Base-by-base conservation (phyloP, 2,888 invertebrate genomes). In the Drosophila algonquin region DNA sequence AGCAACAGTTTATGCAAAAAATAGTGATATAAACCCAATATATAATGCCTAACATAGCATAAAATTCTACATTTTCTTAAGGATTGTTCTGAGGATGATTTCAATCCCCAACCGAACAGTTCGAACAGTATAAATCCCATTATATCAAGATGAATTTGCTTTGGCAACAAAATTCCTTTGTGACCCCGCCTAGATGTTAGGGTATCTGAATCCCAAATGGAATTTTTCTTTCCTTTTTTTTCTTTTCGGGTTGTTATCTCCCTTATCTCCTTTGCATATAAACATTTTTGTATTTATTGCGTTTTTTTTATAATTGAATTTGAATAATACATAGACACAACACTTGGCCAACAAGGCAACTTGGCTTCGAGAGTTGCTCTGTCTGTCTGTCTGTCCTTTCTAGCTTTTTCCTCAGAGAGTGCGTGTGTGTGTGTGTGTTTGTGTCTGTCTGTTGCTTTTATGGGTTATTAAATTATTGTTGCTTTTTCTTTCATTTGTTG, bases 251-350 rank as follows among this genome's bases (percentile, higher is more conserved):
- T 14, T 12, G 35, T 35, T 61, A 71, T 62, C 21, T 59, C 21
- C 55, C 35, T 52, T 50, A 51, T 51, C 50, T 45, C 60, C 32
- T 47, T 53, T 52, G 57, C 56, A 62, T 65, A 67, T 65, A 67
- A 51, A 63, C 69, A 63, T 68, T 52, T 76, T 76, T 76, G 82
- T 82, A 85, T 83, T 85, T 85, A 83, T 85, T 77, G 79, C 73
- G 24, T 73, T 73, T 71, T 35, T 71, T 48, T 77, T 73, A 77
- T 83, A 86, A 83, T 86, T 83, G 81, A 83, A 83, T 86, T 86
- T 86, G 75, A 81, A 84, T 84, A 81, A 79, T 79, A 76, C 80
- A 83, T 77, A 86, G 79, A 79, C 71, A 80, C 61, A 58, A 73
- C 77, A 76, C 72, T 77, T 67, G 76, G 75, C 74, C 79, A 80